These are phyloP conservation scores for Thymelicus sylvestris DNA, from an alignment of 2,888 invertebrate genomes.

Conservation along the genomic window DNA sequence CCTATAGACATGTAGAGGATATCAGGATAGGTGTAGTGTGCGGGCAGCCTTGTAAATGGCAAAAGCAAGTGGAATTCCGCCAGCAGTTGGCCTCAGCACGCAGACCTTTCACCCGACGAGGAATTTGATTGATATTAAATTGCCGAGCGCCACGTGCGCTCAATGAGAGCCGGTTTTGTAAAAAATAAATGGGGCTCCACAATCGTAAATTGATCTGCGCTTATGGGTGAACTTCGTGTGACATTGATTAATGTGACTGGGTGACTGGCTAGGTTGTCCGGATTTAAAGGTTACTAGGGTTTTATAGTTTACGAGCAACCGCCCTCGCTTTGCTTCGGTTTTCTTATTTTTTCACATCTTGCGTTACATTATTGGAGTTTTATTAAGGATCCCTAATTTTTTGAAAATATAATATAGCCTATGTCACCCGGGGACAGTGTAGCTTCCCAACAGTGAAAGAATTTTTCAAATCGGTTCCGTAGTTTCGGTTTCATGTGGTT, in stretches of 20 bases:
- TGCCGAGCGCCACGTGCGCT: conserved; percentile 26
- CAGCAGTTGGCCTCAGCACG: conserved; percentile 50
- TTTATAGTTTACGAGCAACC: too few species aligned
- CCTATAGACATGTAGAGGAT: neutral
- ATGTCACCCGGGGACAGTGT: too few species aligned
- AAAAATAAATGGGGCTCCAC: conserved; percentile 18
- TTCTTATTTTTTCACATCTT: too few species aligned
- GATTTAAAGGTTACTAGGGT: neutral
- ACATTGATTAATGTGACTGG: conserved; percentile 1
- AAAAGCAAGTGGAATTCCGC: conserved; percentile 34
- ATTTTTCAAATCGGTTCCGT: too few species aligned
- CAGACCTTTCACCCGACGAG: conserved; percentile 52
- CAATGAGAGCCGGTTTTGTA: conserved; percentile 8
- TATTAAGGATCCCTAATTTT: too few species aligned
- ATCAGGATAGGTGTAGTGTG: neutral
- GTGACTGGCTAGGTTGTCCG: neutral
- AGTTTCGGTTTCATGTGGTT: too few species aligned
- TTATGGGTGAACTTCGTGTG: neutral
- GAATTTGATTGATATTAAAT: conserved; percentile 34
- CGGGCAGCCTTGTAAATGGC: conserved; percentile 22
- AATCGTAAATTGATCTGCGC: conserved; percentile 17
- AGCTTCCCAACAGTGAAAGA: too few species aligned
- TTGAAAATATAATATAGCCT: too few species aligned
- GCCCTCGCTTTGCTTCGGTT: too few species aligned
- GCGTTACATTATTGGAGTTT: too few species aligned